phyloP scores from a whole-genome alignment of 2,888 invertebrate genomes.

The Rugalucina vietnamica region DNA sequence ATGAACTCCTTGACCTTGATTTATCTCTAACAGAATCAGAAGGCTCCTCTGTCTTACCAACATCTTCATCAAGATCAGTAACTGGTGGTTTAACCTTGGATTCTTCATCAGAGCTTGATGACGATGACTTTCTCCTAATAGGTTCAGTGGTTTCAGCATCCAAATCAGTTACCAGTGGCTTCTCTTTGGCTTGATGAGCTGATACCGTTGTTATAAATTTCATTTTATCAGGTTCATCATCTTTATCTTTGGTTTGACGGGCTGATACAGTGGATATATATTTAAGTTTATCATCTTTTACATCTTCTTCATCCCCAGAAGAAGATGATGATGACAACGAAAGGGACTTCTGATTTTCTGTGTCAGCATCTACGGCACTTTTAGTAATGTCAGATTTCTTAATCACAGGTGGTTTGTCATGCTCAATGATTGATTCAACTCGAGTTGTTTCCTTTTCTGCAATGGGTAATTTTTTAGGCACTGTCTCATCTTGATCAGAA shows the following conservation, averaged over 20 bases:
- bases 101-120: neutral
- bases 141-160: neutral
- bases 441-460: neutral
- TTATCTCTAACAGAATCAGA: neutral
- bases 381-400: no score
- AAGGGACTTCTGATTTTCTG: no score
- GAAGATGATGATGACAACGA: no score
- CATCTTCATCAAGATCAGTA: neutral
- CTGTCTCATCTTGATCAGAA: neutral
- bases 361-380: no score
- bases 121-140: neutral
- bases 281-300: no score
- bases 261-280: no score
- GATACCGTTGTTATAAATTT: no score
- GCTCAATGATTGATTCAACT: neutral
- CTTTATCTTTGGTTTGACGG: no score
- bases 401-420: neutral
- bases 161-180: neutral
- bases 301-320: no score
- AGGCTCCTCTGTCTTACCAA: neutral
- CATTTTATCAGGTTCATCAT: no score
- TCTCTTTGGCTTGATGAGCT: neutral
- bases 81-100: neutral
- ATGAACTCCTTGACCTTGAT: neutral
- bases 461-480: neutral